Percentiles rank a stretch among this genome's conserved stretches.
These are phyloP conservation scores for Drosophila sturtevanti DNA, from an alignment of 1,140 invertebrate species.

Conservation along the genomic window DNA sequence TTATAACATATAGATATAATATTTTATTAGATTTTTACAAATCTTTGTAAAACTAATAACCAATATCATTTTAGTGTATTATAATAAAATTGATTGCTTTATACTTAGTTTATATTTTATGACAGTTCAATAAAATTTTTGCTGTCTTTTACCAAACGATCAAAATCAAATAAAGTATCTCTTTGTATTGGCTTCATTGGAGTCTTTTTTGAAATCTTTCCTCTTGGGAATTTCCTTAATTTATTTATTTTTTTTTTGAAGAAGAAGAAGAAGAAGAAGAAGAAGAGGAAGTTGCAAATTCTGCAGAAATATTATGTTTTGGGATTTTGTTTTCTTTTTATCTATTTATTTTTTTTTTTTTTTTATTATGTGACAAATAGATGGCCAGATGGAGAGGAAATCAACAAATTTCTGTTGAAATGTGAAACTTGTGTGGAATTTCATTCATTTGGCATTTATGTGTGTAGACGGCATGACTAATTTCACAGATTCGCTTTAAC, in stretches of 20 bases:
- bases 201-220: neutral
- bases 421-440: slow-evolving; percentile 42
- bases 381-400: neutral
- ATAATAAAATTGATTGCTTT: neutral
- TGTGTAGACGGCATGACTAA: slow-evolving; percentile 25
- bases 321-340: neutral
- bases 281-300: slow-evolving; percentile 28
- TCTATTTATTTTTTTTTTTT: too few species aligned
- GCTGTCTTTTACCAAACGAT: neutral
- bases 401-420: neutral
- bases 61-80: neutral
- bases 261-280: too few species aligned
- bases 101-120: neutral
- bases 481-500: slow-evolving; percentile 51
- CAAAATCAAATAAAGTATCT: neutral
- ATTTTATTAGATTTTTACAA: too few species aligned
- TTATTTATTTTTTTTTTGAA: neutral
- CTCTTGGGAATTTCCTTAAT: neutral
- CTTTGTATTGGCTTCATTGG: neutral
- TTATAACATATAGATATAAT: too few species aligned
- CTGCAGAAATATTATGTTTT: slow-evolving; percentile 27
- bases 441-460: slow-evolving; percentile 12
- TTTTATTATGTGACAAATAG: neutral
- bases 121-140: neutral
- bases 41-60: neutral